Base-by-base conservation (phyloP, 2,797 vertebrate species). In the Peromyscus melanophrys region DNA sequence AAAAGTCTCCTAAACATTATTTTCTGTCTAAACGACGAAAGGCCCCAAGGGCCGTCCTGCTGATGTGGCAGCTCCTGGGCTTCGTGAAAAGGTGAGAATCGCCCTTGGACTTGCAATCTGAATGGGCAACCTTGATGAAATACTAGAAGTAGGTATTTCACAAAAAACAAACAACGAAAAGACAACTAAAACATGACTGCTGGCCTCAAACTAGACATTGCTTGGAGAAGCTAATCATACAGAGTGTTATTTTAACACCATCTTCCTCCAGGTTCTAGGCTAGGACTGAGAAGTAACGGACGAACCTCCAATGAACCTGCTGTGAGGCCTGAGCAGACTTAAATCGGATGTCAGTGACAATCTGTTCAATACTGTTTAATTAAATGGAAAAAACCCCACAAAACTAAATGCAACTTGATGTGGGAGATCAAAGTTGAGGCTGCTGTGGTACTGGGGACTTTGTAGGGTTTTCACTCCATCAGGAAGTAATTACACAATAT, bases 401-500 rank as follows among this genome's bases (percentile, higher is more conserved):
- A 69, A 91, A 97, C 95, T 92, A 97, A 97, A 97, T 93, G 95
- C 96, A 98, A 98, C 95, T 93, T 10, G 92, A 98, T 87, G 98
- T 97, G 97, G 92, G 96, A 98, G 98, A 98, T 98, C 97, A 98
- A 97, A 98, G 98, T 91, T 98, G 98, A 98, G 98, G 97, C 96
- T 97, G 98, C 85, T 49, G 97, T 40, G 94, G 92, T 94, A 93
- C 96, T 95, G 90, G 98, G 97, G 98, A 97, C 98, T 98, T 96
- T 95, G 98, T 97, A 97, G 98, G 95, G 77, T 96, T 98, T 98
- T 97, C 97, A 96, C 92, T 95, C 96, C 98, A 98, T 99, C 97
- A 89, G 99, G 98, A 99, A 99, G 98, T 98, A 98, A 99, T 99
- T 98, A 99, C 98, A 98, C 98, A 98, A 97, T 98, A 98, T 98